Base-by-base conservation (phyloP, 2,888 invertebrate species). In the Graphium colonna region DNA sequence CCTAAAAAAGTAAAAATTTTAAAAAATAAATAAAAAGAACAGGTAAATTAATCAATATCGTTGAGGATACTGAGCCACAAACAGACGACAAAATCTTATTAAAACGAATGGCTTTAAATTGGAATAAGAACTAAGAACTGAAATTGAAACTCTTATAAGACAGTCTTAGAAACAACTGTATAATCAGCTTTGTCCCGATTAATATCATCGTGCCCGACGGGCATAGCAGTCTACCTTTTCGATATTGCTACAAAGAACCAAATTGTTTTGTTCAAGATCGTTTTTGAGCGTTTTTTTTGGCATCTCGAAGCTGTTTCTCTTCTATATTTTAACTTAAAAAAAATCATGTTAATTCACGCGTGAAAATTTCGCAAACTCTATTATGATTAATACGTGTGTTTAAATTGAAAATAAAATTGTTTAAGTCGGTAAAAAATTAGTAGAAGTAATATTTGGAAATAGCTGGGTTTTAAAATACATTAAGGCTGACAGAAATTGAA, bases 171-270 rank as follows among this genome's bases (percentile, higher is more conserved):
- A 76, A 79, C 77, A 77, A 78, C 71, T 73, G 73, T 70, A 80
- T 84, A 86, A 87, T 88, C 83, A 82, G 81, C 85, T 85, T 85
- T 86, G 74, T 69, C 78, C 79, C 84, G 82, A 87, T 87, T 85
- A 88, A 86, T 87, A 87, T 78, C 79, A 69, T 70, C 71, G 69
- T 75, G 75, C 71, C 85, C 77, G 73, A 62, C 68, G 79, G 69
- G 76, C 75, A 65, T 67, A 57, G 59, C 64, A 51, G 68, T 66
- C 65, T 68, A 68, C 73, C 71, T 74, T 53, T 53, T 44, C 79
- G 77, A 82, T 84, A 86, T 79, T 80, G 80, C 82, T 71, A 81
- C 81, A 84, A 85, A 82, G 83, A 83, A 83, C 80, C 82, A 83
- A 84, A 86, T 87, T 80, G 83, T 83, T 86, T 85, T 79, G 79